Base-by-base conservation (phyloP, 2,888 invertebrate genomes). In the Dryomyza anilis region DNA sequence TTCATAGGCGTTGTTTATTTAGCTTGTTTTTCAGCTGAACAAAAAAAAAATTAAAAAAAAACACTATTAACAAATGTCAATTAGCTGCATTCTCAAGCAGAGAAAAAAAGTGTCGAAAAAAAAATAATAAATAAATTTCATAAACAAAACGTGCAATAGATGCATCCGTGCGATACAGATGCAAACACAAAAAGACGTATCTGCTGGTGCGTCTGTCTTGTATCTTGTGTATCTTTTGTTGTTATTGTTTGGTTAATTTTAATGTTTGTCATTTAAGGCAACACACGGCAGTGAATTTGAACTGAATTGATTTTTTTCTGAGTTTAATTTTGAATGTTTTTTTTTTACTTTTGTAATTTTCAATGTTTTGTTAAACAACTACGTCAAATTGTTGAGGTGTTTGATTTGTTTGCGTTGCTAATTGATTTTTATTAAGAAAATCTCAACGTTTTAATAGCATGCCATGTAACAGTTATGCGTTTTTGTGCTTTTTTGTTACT, bases 21-120 rank as follows among this genome's bases (percentile, higher is more conserved):
- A 29, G 45, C 27, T 27, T 50, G 30, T 39, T 60, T 52, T 30
- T 52, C 30, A 3, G n/a, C n/a, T 16, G 45, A 60, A 60, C 14
- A 33, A 48, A n/a, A n/a, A 50, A 25, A 29, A 2, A 16, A 60
- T 16, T 10, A 55, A 55, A 33, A 36, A 19, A 14, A 50, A 21
- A 14, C 39, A 45, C 36, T 50, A 39, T 60, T 60, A 60, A 46
- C 43, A 33, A 60, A 39, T 39, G 52, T 50, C 45, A 50, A 60
- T 60, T 60, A 60, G 50, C 60, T 52, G 60, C 50, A 50, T 60
- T 60, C 60, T n/a, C n/a, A n/a, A n/a, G n/a, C n/a, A n/a, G n/a
- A n/a, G n/a, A 29, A 45, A 50, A n/a, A 19, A 58, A 27, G 16
- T 16, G 16, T 19, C 14, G 29, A 23, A 27, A 52, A 36, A 16